These are phyloP conservation scores for Camponotus floridanus DNA, from an alignment of 1,140 invertebrate genomes.

Conservation along the genomic window DNA sequence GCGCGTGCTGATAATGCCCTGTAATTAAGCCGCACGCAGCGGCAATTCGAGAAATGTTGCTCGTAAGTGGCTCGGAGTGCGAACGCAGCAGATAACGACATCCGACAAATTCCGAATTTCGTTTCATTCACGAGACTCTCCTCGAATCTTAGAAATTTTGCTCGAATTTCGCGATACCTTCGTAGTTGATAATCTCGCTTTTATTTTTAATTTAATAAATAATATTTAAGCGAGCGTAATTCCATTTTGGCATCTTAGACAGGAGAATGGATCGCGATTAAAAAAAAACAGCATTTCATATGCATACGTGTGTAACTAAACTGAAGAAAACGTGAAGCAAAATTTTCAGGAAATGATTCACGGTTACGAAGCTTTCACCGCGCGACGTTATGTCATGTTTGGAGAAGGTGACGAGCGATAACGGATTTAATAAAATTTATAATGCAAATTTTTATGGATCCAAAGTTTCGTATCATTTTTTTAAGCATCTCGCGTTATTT, in stretches of 20 bases:
- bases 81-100: conserved; percentile 31
- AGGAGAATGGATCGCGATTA: conserved; percentile 41
- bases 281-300: neutral
- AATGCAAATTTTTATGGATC: neutral
- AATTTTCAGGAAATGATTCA: conserved; percentile 74
- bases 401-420: conserved; percentile 59
- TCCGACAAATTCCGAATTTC: conserved; percentile 62
- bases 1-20: conserved; percentile 40
- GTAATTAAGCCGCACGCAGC: conserved; percentile 46
- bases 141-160: conserved; percentile 29
- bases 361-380: conserved; percentile 65
- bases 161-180: conserved; percentile 4
- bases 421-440: conserved; percentile 46
- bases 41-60: conserved; percentile 56
- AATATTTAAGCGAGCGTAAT: neutral
- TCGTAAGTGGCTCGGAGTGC: conserved; percentile 51
- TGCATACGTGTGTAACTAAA: neutral
- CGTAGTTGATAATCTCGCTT: conserved; percentile 8
- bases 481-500: neutral
- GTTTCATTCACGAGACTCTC: neutral
- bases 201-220: conserved; percentile 38
- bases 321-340: conserved; percentile 38
- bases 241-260: conserved; percentile 4
- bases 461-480: neutral
- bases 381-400: conserved; percentile 60